Conservation (phyloP, 2,797 vertebrate genomes). For the Heteromormyrus szaboi region DNA sequence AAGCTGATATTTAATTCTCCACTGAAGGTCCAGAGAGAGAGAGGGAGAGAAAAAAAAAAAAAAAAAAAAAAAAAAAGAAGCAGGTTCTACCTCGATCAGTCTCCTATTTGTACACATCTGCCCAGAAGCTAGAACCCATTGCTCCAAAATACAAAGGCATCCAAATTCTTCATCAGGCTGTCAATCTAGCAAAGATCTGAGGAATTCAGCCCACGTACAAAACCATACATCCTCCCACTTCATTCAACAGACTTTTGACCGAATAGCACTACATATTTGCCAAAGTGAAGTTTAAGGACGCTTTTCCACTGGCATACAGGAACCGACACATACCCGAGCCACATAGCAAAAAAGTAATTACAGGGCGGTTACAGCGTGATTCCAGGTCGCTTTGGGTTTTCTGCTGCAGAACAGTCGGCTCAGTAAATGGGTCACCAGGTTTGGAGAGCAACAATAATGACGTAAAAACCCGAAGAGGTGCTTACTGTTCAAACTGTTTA, state of each 20-base stretch:
- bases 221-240: neutral
- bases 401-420: neutral
- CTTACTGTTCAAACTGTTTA: neutral
- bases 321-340: neutral
- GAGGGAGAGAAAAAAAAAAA: neutral
- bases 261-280: neutral
- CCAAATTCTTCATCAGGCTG: neutral
- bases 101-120: neutral
- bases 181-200: neutral
- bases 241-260: neutral
- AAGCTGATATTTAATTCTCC: neutral
- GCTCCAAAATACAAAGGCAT: neutral
- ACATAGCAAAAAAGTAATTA: neutral
- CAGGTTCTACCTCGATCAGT: neutral
- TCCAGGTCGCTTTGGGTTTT: neutral
- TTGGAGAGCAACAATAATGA: neutral
- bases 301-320: neutral
- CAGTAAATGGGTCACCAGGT: neutral
- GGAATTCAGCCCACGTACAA: neutral
- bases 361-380: neutral
- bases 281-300: neutral
- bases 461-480: neutral
- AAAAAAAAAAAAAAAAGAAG: neutral
- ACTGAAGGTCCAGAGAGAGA: neutral
- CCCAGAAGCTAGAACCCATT: neutral